phyloP scores from a whole-genome alignment of 2,113 vertebrate genomes.

The Corythornis vintsioides region DNA sequence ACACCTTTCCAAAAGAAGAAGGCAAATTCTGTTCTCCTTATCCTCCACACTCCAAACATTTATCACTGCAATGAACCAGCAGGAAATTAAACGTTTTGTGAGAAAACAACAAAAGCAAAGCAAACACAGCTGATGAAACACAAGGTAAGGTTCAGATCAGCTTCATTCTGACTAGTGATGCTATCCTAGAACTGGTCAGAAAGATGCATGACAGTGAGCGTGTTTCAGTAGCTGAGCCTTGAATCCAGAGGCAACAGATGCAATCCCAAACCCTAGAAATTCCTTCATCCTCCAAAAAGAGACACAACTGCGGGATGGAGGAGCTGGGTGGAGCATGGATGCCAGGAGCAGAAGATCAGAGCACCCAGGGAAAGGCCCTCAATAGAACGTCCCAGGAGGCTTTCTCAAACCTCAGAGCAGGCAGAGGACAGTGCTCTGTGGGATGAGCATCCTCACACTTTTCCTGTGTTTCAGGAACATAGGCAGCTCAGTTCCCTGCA shows the following conservation, averaged over 20 bases:
- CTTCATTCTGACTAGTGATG: not conserved
- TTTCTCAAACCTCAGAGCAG: not conserved
- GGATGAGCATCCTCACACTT: not conserved
- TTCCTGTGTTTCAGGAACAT: not conserved
- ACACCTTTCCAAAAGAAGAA: not conserved
- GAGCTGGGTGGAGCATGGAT: rapidly evolving
- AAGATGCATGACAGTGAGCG: rapidly evolving
- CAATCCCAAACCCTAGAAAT: not conserved
- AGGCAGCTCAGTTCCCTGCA: not conserved
- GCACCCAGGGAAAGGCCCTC: not conserved
- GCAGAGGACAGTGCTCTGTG: not conserved
- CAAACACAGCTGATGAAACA: not conserved
- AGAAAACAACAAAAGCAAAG: not conserved
- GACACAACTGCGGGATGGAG: not conserved
- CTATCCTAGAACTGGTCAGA: not conserved
- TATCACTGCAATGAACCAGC: not conserved
- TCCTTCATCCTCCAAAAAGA: not conserved
- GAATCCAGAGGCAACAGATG: not conserved
- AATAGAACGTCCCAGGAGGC: rapidly evolving
- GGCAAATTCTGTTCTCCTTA: not conserved
- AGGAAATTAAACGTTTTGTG: not conserved
- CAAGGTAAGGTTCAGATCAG: not conserved
- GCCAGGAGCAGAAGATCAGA: not conserved
- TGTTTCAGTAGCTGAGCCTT: not conserved
- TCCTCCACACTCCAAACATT: rapidly evolving